Base-by-base conservation (phyloP, 2,797 vertebrate genomes). In the Tokudaia muenninki region DNA sequence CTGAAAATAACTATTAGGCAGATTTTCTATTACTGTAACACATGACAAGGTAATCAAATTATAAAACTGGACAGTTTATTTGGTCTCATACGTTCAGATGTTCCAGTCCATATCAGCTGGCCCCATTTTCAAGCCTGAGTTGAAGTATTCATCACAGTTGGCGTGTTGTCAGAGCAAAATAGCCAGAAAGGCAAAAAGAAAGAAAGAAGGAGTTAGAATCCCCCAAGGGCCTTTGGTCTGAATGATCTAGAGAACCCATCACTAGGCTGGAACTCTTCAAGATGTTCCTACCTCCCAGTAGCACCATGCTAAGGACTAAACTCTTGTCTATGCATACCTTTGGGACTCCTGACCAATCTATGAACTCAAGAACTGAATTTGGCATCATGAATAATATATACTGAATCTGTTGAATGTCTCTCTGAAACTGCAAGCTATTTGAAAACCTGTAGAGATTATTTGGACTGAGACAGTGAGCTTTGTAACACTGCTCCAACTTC, bases 341-440 rank as follows among this genome's bases (percentile, higher is more conserved):
- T 31, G 12, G 22, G 37, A 50, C 29, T 17, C 26, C 16, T 22
- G 8, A 47, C 72, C 14, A 17, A 50, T 6, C 4, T 61, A 17
- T 11, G 34, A 87, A 37, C 34, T 9, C 8, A 44, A 12, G 61
- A 50, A 50, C 26, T 14, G 47, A 1, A 87, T 81, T n/a, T 87
- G 52, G 91, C 78, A 87, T 91, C 31, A 70, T 41, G 2, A 91
- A 75, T 86, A 95, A 75, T 50, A 67, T 83, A 94, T 14, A 10
- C 77, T 44, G 67, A 88, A 91, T 52, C 31, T 88, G 11, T 44
- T 87, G 1, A 22, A 29, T 84, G 6, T 87, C 26, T 55, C 14
- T 47, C 19, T 6, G 91, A 80, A 86, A 70, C 75, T 82, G 16
- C 65, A 94, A 91, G 7, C 1, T 31, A 88, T 79, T 92, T 92